Conservation (phyloP, 2,888 invertebrate genomes). For the Fragum sueziense region DNA sequence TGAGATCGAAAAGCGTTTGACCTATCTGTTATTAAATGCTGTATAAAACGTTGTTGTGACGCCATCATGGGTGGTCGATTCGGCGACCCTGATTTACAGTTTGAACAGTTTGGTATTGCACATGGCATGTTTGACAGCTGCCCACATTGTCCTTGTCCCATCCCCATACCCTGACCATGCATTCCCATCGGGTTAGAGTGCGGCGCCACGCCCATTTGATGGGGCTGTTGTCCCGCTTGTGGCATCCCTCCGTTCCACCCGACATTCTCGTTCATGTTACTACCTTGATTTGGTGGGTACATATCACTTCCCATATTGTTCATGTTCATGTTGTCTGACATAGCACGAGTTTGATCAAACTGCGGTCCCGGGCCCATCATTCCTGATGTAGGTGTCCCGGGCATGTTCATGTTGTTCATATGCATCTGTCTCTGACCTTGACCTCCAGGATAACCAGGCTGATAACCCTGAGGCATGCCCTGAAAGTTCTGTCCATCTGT, state of each 20-base stretch:
- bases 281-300: constrained; percentile 56
- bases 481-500: constrained; percentile 54
- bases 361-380: constrained; percentile 56
- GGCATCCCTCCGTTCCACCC: constrained; percentile 60
- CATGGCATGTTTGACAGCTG: constrained; percentile 60
- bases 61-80: constrained; percentile 74
- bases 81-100: constrained; percentile 71
- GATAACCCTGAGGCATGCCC: constrained; percentile 49
- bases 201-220: constrained; percentile 61
- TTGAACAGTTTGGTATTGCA: constrained; percentile 72
- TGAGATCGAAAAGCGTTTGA: constrained; percentile 81
- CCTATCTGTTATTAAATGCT: constrained; percentile 79
- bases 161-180: constrained; percentile 59
- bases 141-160: constrained; percentile 55
- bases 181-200: constrained; percentile 61
- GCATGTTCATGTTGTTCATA: constrained; percentile 47
- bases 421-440: constrained; percentile 43
- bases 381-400: constrained; percentile 33
- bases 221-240: constrained; percentile 62
- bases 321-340: constrained; percentile 61
- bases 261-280: constrained; percentile 45
- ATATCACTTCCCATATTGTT: constrained; percentile 56
- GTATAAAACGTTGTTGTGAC: constrained; percentile 80
- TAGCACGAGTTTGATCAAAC: constrained; percentile 56
- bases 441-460: constrained; percentile 26